Evolutionary conservation across 2,797 vertebrate genomes (phyloP).

Genomic region (Acipenser ruthenus): DNA sequence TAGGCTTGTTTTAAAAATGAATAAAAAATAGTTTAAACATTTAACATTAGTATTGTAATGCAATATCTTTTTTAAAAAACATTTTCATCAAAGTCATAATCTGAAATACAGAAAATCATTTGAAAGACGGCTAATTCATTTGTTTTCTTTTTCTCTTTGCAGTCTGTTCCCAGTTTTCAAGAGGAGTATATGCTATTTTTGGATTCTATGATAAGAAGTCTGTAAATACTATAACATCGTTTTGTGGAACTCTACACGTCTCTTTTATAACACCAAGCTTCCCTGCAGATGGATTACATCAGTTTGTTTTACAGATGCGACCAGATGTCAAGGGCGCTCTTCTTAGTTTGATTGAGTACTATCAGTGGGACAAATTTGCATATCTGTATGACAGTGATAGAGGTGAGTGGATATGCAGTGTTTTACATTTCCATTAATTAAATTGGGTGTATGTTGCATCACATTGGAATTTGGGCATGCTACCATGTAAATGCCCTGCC

Average conservation of each 20-base stretch:
- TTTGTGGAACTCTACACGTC: slow-evolving; percentile 94
- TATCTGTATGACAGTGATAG: slow-evolving; percentile 96
- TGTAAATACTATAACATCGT: slow-evolving; percentile 96
- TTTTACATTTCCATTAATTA: too few species aligned
- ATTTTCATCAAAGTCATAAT: too few species aligned
- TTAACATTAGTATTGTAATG: too few species aligned
- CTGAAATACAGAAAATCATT: background rate
- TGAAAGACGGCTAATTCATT: background rate
- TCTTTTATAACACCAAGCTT: slow-evolving; percentile 98
- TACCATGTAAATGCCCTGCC: too few species aligned
- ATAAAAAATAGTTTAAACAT: too few species aligned
- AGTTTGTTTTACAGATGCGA: slow-evolving; percentile 98
- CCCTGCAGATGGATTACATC: slow-evolving; percentile 89
- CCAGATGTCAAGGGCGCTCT: slow-evolving; percentile 96
- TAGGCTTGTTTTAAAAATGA: too few species aligned
- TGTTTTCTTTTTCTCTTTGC: slow-evolving; percentile 29
- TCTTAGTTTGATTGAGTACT: slow-evolving; percentile 95
- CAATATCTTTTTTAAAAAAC: too few species aligned
- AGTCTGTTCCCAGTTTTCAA: slow-evolving; percentile 99
- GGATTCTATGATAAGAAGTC: slow-evolving; percentile 99
- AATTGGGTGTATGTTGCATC: too few species aligned
- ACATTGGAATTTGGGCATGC: too few species aligned
- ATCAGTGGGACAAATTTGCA: slow-evolving; percentile 97
- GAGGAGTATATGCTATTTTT: slow-evolving; percentile 97
- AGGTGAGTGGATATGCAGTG: slow-evolving; percentile 58